Percentiles rank a stretch among this genome's conserved stretches.
Evolutionary conservation across 2,888 invertebrate genomes (phyloP).

Genomic region (Tyria jacobaeae): DNA sequence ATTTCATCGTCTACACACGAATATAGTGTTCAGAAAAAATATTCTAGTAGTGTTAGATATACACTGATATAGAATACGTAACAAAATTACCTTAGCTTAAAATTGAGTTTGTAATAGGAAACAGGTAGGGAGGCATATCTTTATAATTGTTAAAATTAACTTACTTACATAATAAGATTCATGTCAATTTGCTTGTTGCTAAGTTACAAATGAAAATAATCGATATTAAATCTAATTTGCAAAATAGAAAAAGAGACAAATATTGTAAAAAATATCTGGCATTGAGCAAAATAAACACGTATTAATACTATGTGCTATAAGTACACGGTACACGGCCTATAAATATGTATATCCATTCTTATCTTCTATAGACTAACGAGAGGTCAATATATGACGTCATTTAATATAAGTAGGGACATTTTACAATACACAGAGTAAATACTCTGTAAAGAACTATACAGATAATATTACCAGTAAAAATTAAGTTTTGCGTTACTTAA

Average conservation of each 20-base stretch:
- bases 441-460: neutral
- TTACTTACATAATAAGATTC: no score
- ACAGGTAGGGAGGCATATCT: neutral
- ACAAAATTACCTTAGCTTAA: conserved; percentile 8
- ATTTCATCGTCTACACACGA: conserved; percentile 51
- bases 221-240: neutral
- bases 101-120: neutral
- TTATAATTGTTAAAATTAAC: no score
- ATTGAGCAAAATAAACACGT: neutral
- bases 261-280: neutral
- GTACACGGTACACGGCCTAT: neutral
- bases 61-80: conserved; percentile 39
- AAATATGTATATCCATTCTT: neutral
- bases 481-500: no score
- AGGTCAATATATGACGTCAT: neutral
- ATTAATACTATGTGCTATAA: neutral
- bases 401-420: neutral
- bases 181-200: neutral
- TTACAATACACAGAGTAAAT: neutral
- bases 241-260: neutral
- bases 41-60: conserved; percentile 37
- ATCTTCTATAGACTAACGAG: neutral
- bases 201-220: neutral
- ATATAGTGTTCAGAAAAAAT: conserved; percentile 30
- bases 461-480: no score